Percentiles rank a stretch among this genome's conserved stretches.
Evolutionary conservation across 2,113 vertebrate genomes (phyloP).

Genomic region (Nymphicus hollandicus): DNA sequence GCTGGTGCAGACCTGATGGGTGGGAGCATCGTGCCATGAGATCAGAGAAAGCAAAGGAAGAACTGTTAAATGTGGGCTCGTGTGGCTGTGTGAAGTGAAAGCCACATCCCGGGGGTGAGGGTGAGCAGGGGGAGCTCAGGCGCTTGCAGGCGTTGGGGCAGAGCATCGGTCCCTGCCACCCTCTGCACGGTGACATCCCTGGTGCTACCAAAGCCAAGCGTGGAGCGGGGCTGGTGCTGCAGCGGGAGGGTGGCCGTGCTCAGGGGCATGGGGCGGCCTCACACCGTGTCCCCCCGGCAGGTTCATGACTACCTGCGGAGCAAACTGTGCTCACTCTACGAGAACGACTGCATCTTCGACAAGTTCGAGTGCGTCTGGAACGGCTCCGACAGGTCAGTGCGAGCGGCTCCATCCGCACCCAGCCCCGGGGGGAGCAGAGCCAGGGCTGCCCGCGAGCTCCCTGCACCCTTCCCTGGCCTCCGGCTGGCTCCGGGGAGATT

Average conservation of each 20-base stretch:
- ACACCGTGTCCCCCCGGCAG: slow-evolving; percentile 53
- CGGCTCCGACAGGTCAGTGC: slow-evolving; percentile 89
- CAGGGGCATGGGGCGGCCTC: background rate
- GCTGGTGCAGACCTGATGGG: accelerated
- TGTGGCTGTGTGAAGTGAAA: background rate
- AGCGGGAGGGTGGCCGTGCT: background rate
- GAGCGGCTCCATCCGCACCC: accelerated
- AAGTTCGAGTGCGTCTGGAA: slow-evolving; percentile 99
- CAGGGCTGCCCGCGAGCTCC: background rate
- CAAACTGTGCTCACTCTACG: slow-evolving; percentile 93
- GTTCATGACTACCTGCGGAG: slow-evolving; percentile 95
- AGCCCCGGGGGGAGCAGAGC: background rate
- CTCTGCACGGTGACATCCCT: background rate
- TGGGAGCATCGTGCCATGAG: accelerated
- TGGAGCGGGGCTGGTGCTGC: background rate
- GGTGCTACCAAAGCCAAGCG: accelerated
- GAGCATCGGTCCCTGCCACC: background rate
- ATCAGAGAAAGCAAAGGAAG: background rate
- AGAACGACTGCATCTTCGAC: slow-evolving; percentile 98
- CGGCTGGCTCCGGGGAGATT: accelerated
- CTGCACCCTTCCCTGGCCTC: accelerated
- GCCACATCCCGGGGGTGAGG: background rate
- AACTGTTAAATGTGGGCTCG: background rate
- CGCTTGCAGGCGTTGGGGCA: background rate
- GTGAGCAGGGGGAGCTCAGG: background rate